Percentiles rank a stretch among this genome's conserved stretches.
Conservation (phyloP, 2,888 invertebrate genomes). For the Oscheius sp. region DNA sequence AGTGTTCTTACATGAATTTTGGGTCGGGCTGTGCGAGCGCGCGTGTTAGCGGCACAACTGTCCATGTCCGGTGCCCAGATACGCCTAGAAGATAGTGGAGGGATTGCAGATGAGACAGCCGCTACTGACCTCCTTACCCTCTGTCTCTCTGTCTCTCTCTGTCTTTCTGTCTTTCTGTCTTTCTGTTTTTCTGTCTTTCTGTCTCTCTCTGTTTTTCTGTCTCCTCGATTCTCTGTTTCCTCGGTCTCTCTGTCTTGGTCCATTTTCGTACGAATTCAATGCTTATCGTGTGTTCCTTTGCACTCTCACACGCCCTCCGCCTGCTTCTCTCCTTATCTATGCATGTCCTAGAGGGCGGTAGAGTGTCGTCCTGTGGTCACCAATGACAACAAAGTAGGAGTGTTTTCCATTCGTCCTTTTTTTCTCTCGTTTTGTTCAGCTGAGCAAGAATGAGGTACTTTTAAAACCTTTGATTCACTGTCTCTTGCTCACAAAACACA, state of each 20-base stretch:
- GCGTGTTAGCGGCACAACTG: conserved; percentile 12
- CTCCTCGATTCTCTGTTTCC: neutral
- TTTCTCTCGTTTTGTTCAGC: no score
- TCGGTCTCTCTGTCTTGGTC: conserved; percentile 5
- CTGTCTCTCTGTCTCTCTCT: neutral
- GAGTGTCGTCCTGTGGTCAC: no score
- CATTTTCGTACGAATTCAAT: neutral
- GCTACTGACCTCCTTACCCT: conserved; percentile 15
- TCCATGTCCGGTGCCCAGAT: conserved; percentile 24
- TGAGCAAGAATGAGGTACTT: no score
- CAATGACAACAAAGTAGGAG: no score
- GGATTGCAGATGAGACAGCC: conserved; percentile 8
- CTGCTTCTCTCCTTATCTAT: no score
- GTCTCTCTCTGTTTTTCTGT: neutral
- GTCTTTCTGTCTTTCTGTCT: neutral
- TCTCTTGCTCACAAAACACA: no score
- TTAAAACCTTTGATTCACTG: no score
- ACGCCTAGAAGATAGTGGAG: conserved; percentile 7
- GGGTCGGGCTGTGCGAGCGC: neutral
- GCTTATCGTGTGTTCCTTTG: neutral
- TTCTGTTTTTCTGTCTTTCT: neutral
- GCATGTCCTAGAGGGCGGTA: no score
- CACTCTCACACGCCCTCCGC: neutral
- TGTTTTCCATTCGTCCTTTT: no score
- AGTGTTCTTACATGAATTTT: conserved; percentile 28